Conservation (phyloP, 2,113 vertebrate genomes). For the Rallus limicola region DNA sequence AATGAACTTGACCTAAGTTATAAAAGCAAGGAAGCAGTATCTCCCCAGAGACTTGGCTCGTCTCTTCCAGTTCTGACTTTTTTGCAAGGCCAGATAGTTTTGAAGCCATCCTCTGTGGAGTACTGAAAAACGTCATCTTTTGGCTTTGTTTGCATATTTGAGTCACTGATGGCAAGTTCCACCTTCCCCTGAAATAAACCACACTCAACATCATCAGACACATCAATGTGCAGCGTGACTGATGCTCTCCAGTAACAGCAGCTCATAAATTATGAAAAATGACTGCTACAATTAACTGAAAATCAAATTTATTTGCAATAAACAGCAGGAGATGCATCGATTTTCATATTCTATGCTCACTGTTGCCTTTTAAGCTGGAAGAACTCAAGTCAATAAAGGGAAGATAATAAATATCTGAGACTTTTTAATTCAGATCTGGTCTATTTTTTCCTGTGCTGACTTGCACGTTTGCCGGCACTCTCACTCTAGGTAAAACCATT, state of each 20-base stretch:
- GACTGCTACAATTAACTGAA: constrained; percentile 71
- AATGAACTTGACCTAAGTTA: neutral
- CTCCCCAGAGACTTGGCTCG: neutral
- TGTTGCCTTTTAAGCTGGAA: constrained; percentile 62
- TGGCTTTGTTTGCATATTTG: neutral
- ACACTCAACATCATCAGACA: neutral
- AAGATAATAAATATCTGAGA: constrained; percentile 63
- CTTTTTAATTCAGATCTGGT: constrained; percentile 53
- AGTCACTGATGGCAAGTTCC: neutral
- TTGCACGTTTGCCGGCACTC: constrained; percentile 42
- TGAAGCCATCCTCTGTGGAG: neutral
- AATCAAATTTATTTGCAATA: constrained; percentile 77
- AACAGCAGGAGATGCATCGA: constrained; percentile 64
- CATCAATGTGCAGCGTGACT: neutral
- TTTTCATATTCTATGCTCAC: constrained; percentile 67
- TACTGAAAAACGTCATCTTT: neutral
- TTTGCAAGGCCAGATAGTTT: neutral
- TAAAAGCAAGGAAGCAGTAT: neutral
- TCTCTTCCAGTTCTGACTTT: neutral
- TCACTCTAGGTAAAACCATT: constrained; percentile 47
- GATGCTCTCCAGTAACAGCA: constrained; percentile 37
- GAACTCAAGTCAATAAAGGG: constrained; percentile 53
- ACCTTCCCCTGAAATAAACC: neutral
- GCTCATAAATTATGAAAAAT: constrained; percentile 72
- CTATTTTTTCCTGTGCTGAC: constrained; percentile 58